Base-by-base conservation (phyloP, 2,888 invertebrate species). In the Pseudoips prasinana region DNA sequence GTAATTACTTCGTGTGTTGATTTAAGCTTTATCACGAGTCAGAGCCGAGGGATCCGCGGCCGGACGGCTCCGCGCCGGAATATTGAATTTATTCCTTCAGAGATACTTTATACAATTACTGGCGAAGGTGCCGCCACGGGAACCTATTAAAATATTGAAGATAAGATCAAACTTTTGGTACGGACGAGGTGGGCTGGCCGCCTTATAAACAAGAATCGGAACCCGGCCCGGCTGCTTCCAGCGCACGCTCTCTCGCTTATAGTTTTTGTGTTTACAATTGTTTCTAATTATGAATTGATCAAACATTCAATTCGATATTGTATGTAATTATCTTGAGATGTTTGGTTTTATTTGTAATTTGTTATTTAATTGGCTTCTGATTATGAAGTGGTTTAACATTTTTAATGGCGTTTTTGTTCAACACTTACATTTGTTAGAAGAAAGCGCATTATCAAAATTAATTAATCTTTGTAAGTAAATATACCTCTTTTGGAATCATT, bases 1-100 rank as follows among this genome's bases (percentile, higher is more conserved):
- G 85, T 86, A 85, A 87, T 86, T 86, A 82, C 79, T 81, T 83
- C 65, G 81, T 80, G 76, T 86, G 85, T 87, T 86, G 85, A 83
- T 85, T 84, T 85, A 86, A 85, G 80, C 81, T 80, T 81, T 83
- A 86, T 82, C 82, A 75, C 65, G 66, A 68, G 66, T 59, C 64
- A 57, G 62, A 55, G 61, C 62, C 65, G 58, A 68, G 67, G 66
- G 65, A 61, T 52, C 58, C 65, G 52, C 45, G 42, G 53, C 41
- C 55, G 58, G 52, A 58, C 55, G 54, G 62, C 60, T 62, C 64
- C 62, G 56, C 56, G 52, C 58, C 65, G 55, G 67, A 64, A 76
- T 81, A 81, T 84, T 78, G 77, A 80, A 83, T 82, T 79, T 80
- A 83, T 80, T 76, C 65, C 70, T 71, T 58, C 58, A 57, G 64